Evolutionary conservation across 2,888 invertebrate genomes (phyloP).

Genomic region (Pandemis cinnamomeana): DNA sequence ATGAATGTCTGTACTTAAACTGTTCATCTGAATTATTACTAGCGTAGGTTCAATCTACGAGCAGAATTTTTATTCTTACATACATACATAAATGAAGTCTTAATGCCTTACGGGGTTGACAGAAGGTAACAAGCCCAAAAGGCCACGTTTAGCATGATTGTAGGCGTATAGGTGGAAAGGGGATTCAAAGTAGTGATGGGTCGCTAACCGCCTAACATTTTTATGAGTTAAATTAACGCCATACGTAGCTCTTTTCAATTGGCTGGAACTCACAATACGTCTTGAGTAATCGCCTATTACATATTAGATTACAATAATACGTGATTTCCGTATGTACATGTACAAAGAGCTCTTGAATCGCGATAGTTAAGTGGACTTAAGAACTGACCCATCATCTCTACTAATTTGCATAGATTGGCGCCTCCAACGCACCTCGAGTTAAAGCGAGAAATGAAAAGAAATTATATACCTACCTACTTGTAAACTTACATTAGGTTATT

Average conservation of each 20-base stretch:
- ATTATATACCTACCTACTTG: conserved; percentile 20
- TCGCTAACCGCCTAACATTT: no score
- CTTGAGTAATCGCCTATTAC: not conserved
- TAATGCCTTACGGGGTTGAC: no score
- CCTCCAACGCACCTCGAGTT: conserved; percentile 47
- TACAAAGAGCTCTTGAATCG: conserved; percentile 70
- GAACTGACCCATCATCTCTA: conserved; percentile 66
- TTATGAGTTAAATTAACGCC: not conserved
- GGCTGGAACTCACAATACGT: not conserved
- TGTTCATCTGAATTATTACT: no score
- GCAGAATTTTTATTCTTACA: no score
- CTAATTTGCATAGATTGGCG: conserved; percentile 67
- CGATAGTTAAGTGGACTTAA: conserved; percentile 59
- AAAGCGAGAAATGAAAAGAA: conserved; percentile 43
- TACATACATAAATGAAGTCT: no score
- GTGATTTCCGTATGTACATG: conserved; percentile 18
- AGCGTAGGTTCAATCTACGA: no score
- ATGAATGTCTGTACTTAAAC: no score
- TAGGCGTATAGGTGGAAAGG: no score
- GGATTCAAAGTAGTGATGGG: no score
- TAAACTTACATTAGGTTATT: conserved; percentile 17
- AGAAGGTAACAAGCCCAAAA: no score
- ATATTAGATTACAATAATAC: conserved; percentile 15
- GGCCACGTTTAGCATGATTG: no score
- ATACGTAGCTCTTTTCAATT: not conserved